Conservation (phyloP, 2,113 vertebrate genomes). For the Otus sunia region DNA sequence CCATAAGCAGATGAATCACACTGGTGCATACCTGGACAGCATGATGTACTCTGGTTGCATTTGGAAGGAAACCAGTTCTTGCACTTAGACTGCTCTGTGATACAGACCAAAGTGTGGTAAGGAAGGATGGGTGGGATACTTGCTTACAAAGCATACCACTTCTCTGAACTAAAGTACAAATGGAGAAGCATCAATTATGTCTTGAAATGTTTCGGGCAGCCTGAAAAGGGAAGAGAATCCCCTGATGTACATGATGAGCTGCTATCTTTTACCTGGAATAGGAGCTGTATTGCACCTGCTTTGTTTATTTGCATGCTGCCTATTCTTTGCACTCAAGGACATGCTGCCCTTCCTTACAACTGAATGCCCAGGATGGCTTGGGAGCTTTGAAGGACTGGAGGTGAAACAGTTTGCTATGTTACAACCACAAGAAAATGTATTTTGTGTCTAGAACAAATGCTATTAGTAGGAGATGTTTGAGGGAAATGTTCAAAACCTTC, state of each 20-base stretch:
- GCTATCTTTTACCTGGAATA: neutral
- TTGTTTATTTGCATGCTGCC: neutral
- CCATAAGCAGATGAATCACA: neutral
- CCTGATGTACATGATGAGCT: neutral
- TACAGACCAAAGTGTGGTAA: neutral
- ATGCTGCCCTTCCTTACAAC: neutral
- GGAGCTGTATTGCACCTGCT: neutral
- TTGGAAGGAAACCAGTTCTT: neutral
- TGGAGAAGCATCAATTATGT: neutral
- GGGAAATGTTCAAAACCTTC: neutral
- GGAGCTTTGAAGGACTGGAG: neutral
- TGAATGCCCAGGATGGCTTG: neutral
- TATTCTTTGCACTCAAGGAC: slow-evolving; percentile 1
- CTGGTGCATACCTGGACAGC: neutral
- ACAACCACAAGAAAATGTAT: neutral
- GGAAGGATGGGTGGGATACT: neutral
- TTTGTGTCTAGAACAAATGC: neutral
- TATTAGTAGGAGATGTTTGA: neutral
- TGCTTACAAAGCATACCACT: neutral
- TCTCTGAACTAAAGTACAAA: neutral
- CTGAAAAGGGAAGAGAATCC: neutral
- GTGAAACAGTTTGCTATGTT: neutral
- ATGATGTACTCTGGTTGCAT: neutral
- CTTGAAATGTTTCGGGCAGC: neutral
- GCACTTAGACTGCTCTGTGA: neutral